These are phyloP conservation scores for Listronotus oregonensis DNA, from an alignment of 1,140 invertebrate species.

Conservation along the genomic window DNA sequence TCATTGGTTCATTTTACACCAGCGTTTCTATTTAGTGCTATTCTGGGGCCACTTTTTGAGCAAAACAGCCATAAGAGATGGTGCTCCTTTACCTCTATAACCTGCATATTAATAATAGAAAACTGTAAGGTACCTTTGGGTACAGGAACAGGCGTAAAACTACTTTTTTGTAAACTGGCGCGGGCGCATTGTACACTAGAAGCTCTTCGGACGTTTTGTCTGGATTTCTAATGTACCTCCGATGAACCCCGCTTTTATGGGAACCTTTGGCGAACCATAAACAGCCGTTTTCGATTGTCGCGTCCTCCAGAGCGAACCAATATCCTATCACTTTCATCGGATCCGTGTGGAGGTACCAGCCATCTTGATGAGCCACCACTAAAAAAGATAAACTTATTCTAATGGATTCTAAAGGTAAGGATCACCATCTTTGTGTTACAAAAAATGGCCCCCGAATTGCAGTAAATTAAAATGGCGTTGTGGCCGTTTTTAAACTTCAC, in stretches of 20 bases:
- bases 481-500: no score
- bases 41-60: no score
- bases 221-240: slow-evolving; percentile 74
- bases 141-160: slow-evolving; percentile 80
- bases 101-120: background rate
- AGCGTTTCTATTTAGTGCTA: background rate
- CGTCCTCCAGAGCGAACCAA: slow-evolving; percentile 95
- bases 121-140: slow-evolving; percentile 76
- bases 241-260: slow-evolving; percentile 79
- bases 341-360: slow-evolving; percentile 83
- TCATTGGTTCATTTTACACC: no score
- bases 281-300: slow-evolving; percentile 91
- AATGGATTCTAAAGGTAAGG: no score
- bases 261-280: slow-evolving; percentile 91
- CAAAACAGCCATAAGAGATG: no score
- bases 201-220: slow-evolving; percentile 65
- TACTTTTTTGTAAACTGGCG: slow-evolving; percentile 72
- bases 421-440: no score
- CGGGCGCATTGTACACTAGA: slow-evolving; percentile 67
- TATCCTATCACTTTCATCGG: slow-evolving; percentile 79
- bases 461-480: no score
- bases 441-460: no score
- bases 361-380: slow-evolving; percentile 88
- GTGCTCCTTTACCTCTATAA: background rate
- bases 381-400: no score